phyloP scores from a whole-genome alignment of 2,888 invertebrate species.

The Cheiracanthium punctorium region DNA sequence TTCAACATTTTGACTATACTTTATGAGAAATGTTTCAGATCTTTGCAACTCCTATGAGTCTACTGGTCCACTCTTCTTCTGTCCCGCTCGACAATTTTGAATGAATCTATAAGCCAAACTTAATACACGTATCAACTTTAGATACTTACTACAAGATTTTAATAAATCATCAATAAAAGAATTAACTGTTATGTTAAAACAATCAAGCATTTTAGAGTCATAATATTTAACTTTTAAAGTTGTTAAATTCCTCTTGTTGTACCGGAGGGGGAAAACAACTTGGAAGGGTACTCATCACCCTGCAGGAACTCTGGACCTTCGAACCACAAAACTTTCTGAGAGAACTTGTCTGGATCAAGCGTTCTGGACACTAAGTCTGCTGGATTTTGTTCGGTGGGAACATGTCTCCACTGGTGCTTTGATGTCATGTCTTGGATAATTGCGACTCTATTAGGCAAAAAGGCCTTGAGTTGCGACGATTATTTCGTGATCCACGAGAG shows the following conservation, averaged over 20 bases:
- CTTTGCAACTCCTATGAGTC: background rate
- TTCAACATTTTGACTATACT: background rate
- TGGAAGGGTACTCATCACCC: background rate
- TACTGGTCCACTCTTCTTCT: background rate
- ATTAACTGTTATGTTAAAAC: too few species aligned
- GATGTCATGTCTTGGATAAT: background rate
- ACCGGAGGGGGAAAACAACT: fast-evolving
- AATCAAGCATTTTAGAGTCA: too few species aligned
- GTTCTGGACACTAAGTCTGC: too few species aligned
- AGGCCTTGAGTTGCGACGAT: background rate
- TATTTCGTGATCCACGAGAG: background rate
- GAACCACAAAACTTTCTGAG: background rate
- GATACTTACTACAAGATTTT: too few species aligned
- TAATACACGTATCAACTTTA: background rate
- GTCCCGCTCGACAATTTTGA: too few species aligned
- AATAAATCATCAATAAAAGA: too few species aligned
- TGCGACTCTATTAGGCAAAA: background rate
- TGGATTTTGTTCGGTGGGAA: background rate
- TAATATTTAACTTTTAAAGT: too few species aligned
- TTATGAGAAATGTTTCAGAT: too few species aligned
- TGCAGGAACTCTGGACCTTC: background rate
- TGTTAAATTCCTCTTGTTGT: background rate
- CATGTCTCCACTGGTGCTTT: background rate
- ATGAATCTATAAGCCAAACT: background rate
- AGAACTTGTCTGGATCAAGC: conserved; percentile 47